Evolutionary conservation across 2,888 invertebrate genomes (phyloP), one percentile per base, ranked within the genome.

Genomic region (Eupithecia exiguata): DNA sequence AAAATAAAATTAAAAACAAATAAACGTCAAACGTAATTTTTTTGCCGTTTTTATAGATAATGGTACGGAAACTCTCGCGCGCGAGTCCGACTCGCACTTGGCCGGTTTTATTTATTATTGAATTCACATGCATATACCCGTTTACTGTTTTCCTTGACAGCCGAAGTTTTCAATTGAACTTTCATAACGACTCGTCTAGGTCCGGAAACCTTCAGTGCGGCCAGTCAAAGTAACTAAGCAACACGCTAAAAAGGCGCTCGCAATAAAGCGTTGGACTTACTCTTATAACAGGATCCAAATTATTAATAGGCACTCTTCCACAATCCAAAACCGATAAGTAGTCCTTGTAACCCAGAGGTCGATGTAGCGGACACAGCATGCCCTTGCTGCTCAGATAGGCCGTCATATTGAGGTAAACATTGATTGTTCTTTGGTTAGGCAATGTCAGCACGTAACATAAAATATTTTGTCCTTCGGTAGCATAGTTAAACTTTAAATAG

Each of bases 271-370:
- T 46, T 46, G 46, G 46, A 7, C 88, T 84, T 81, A 94, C 94
- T 83, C 94, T 86, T 79, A 94, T 91, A 40, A 94, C 93, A 4
- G 93, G 92, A 86, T 94, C 93, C 77, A 94, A 86, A 80, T 94
- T 94, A 79, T 94, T 94, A 18, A 94, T 94, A 46, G 93, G 92
- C 30, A 94, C 94, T 84, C 85, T 88, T 53, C 94, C 94, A 82
- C 94, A 94, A 74, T 94, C 89, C 77, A 94, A 76, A 35, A 89
- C 85, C 5, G 92, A 87, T 35, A 94, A 82, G 80, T 89, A 91
- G 0, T 89, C 86, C 0, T 81, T 75, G 7, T 78, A 69, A 1
- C 79, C 81, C 0, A 87, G 71, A 18, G 84, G 84, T 18, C 92
- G 87, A 43, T 91, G 85, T 62, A 94, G 80, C n/a, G 94, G 88